Percentiles rank a stretch among this genome's conserved stretches.
These are phyloP conservation scores for Imbricaverruca yamaguchii DNA, from an alignment of 2,888 invertebrate species.

Conservation along the genomic window DNA sequence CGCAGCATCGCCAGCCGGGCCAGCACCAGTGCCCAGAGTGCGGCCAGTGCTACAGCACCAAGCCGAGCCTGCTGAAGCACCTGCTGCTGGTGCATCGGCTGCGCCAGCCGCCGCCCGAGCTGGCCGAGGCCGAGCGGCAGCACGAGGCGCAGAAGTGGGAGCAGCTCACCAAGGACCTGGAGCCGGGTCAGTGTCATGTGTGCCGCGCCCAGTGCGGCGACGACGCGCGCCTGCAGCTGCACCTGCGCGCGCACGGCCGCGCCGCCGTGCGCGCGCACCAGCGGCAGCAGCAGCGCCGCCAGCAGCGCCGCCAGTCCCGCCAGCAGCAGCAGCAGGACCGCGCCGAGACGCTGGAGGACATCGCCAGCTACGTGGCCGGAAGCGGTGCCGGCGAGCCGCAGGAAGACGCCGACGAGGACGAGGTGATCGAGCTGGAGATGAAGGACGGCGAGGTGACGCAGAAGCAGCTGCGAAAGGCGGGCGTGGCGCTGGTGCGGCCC, in stretches of 20 bases:
- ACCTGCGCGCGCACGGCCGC: slow-evolving; percentile 10
- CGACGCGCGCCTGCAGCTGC: slow-evolving; percentile 11
- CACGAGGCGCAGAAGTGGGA: neutral
- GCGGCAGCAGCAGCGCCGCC: neutral
- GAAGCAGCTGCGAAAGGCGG: neutral
- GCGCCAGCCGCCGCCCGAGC: slow-evolving; percentile 13
- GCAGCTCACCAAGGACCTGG: neutral
- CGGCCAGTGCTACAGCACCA: slow-evolving; percentile 15
- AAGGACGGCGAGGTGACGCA: slow-evolving; percentile 17
- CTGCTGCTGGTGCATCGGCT: slow-evolving; percentile 11
- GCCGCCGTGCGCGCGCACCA: neutral
- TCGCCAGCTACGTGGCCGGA: slow-evolving; percentile 17
- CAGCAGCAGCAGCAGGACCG: neutral
- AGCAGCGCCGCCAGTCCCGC: neutral
- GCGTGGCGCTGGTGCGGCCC: neutral
- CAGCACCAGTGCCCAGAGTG: slow-evolving; percentile 22
- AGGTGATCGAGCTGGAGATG: slow-evolving; percentile 22
- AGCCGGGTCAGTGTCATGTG: slow-evolving; percentile 12
- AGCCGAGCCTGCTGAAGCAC: slow-evolving; percentile 3
- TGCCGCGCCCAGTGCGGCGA: slow-evolving; percentile 1
- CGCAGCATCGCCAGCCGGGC: slow-evolving; percentile 10
- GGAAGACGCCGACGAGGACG: slow-evolving; percentile 5
- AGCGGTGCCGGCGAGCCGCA: neutral
- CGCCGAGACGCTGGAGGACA: slow-evolving; percentile 18
- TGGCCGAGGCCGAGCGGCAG: neutral